Evolutionary conservation across 2,797 vertebrate species (phyloP).

Genomic region (Echeneis naucrates): DNA sequence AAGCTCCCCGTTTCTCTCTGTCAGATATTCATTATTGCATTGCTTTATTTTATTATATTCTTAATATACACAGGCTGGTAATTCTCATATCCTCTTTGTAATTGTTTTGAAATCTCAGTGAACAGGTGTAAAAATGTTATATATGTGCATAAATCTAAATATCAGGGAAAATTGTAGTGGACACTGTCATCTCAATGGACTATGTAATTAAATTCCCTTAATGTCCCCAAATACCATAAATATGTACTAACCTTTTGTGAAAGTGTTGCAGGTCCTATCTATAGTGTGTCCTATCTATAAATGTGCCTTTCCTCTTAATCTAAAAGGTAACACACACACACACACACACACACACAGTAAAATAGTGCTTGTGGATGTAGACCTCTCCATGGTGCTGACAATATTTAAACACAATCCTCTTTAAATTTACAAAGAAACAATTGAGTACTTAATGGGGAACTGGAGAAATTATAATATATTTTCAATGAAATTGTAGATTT

Average conservation of each 20-base stretch:
- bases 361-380: conserved; percentile 4
- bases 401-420: neutral
- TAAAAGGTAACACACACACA: neutral
- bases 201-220: neutral
- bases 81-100: neutral
- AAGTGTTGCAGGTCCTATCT: neutral
- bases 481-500: neutral
- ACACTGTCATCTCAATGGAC: neutral
- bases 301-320: neutral
- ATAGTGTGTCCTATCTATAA: neutral
- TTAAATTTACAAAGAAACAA: neutral
- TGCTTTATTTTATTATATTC: neutral
- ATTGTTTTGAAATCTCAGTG: neutral
- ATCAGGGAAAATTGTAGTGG: neutral
- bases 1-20: neutral
- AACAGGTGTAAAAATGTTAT: conserved; percentile 8
- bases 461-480: neutral
- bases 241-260: neutral
- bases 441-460: accelerated
- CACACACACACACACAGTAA: neutral
- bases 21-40: neutral
- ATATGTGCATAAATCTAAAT: neutral
- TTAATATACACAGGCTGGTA: neutral
- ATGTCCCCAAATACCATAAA: neutral
- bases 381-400: conserved; percentile 62